Base-by-base conservation (phyloP, 2,797 vertebrate genomes). In the Setipinna tenuifilis region DNA sequence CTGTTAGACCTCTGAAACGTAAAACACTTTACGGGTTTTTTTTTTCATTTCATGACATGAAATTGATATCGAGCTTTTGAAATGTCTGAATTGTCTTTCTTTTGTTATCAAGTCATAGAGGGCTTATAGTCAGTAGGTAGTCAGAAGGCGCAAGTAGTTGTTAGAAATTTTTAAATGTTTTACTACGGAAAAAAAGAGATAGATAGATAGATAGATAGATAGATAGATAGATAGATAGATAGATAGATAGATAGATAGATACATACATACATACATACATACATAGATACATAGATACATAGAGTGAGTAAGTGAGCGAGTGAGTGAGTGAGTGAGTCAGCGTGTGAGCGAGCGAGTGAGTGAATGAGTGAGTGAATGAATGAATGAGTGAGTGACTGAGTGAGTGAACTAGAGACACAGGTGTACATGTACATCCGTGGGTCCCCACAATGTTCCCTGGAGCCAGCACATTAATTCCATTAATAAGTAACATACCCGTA, bases 401-500 rank as follows among this genome's bases (percentile, higher is more conserved):
- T 78, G 71, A 78, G 71, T 44, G 50, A 54, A 54, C 50, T 0
- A 21, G 71, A 44, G 19, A 78, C 35, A 78, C 71, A 78, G 71
- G 71, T 78, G 71, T 44, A 78, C 71, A 44, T 75, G 46, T 48
- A 10, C 10, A 10, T 48, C 4, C 10, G 50, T 9, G 2, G 31
- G 17, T 78, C 71, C 16, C 17, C 11, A 10, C 11, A 17, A 44
- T 19, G 12, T 6, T 78, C 71, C 71, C 71, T 78, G 3, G 35
- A 17, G 71, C 31, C 16, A 2, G 9, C 2, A 6, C 71, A 78
- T 78, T 78, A 78, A 78, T 41, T 78, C 71, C 71, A 44, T 41
- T 78, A 78, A 78, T 78, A 78, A 78, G 71, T 44, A 78, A 78
- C 71, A 78, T 41, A 21, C 71, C 35, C 71, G 41, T 78, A 21